phyloP scores from a whole-genome alignment of 2,888 invertebrate genomes.

The Drosophila prostipennis region DNA sequence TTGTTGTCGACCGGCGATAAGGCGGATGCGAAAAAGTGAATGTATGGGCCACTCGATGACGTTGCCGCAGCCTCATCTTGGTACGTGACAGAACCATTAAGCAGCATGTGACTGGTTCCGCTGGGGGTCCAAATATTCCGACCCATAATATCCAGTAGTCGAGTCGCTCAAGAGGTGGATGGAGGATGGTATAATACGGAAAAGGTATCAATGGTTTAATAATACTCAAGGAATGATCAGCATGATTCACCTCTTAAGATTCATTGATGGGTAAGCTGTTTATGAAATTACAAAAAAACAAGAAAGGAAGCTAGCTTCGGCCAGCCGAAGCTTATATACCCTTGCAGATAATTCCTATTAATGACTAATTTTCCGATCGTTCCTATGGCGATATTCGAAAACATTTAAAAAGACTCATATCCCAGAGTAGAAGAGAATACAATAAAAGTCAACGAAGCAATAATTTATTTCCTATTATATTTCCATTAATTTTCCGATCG shows the following conservation, averaged over 20 bases:
- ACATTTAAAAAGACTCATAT: no score
- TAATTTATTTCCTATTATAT: no score
- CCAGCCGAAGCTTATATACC: no score
- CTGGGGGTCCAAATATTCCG: conserved; percentile 34
- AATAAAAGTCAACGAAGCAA: no score
- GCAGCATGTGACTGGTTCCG: conserved; percentile 63
- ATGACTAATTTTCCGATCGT: no score
- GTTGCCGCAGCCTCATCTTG: conserved; percentile 52
- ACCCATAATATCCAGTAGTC: conserved; percentile 14
- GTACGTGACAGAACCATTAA: conserved; percentile 74
- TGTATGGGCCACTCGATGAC: conserved; percentile 68
- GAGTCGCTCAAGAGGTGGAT: neutral
- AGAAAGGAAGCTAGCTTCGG: no score
- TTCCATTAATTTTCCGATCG: no score
- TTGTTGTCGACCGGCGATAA: conserved; percentile 40
- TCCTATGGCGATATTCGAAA: no score
- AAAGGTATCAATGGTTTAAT: neutral
- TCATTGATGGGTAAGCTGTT: conserved; percentile 13
- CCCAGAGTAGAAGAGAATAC: no score
- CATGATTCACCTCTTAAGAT: conserved; percentile 2
- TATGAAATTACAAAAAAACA: no score
- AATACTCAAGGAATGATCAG: neutral
- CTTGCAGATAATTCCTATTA: no score
- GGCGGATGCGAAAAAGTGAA: conserved; percentile 77
- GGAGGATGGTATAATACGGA: no score